Percentiles rank a stretch among this genome's conserved stretches.
These are phyloP conservation scores for Scomber scombrus DNA, from an alignment of 2,113 vertebrate species.

Conservation along the genomic window DNA sequence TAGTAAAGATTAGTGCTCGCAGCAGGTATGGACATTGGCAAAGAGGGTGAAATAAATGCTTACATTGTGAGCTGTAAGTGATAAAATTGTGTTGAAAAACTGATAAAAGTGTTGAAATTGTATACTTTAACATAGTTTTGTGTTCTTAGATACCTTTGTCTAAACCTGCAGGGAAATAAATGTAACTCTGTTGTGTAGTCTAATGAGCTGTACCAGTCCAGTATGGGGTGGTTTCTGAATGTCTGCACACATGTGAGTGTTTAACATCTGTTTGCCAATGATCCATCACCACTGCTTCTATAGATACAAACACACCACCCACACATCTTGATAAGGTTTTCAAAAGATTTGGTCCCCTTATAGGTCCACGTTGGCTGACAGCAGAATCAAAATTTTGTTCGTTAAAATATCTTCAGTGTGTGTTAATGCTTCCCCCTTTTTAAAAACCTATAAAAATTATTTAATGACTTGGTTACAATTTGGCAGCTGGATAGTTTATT, in stretches of 20 bases:
- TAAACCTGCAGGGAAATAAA: background rate
- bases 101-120: conserved; percentile 19
- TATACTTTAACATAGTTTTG: background rate
- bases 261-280: conserved; percentile 33
- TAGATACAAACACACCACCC: conserved; percentile 1
- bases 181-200: conserved; percentile 15
- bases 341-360: background rate
- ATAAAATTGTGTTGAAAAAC: conserved; percentile 47
- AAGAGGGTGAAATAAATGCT: conserved; percentile 50
- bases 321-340: conserved; percentile 1
- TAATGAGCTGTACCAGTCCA: conserved; percentile 32
- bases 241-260: background rate
- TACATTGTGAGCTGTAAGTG: conserved; percentile 15
- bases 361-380: background rate
- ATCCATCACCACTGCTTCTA: conserved; percentile 21
- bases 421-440: no score
- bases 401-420: background rate
- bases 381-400: background rate
- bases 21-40: conserved; percentile 38
- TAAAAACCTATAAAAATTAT: background rate
- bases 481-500: conserved; percentile 31
- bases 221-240: conserved; percentile 2
- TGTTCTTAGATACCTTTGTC: conserved; percentile 25
- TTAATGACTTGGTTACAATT: conserved; percentile 10
- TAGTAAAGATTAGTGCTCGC: conserved; percentile 54